These are phyloP conservation scores for Epinephelus fuscoguttatus DNA, from an alignment of 2,113 vertebrate species.

Conservation along the genomic window DNA sequence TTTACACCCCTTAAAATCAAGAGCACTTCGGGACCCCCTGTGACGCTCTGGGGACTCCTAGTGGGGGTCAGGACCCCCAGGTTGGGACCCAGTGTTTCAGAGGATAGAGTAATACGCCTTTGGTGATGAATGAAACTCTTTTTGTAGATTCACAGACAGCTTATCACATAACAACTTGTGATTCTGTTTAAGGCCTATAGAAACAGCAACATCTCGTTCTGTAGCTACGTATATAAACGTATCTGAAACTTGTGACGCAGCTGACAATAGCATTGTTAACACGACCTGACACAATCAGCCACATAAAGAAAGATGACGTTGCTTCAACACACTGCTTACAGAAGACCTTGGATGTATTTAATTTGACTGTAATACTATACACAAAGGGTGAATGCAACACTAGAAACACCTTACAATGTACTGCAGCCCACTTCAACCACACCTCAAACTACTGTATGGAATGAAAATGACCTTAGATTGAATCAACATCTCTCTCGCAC, in stretches of 20 bases:
- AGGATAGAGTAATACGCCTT: constrained; percentile 4
- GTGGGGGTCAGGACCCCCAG: too few species aligned
- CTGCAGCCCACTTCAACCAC: neutral
- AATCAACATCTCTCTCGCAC: neutral
- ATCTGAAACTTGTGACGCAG: constrained; percentile 15
- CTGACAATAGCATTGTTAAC: constrained; percentile 29
- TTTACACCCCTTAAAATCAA: too few species aligned
- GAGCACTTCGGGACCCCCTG: too few species aligned
- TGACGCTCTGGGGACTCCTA: too few species aligned
- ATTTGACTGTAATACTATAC: neutral
- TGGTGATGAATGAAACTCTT: neutral
- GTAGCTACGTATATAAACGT: constrained; percentile 4
- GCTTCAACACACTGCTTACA: constrained; percentile 13
- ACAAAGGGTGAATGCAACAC: neutral
- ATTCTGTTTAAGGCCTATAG: neutral
- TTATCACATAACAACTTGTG: neutral
- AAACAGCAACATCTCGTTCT: neutral
- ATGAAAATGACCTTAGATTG: neutral
- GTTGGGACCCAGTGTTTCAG: too few species aligned
- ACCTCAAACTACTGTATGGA: neutral
- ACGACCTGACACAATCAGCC: neutral
- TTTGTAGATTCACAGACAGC: constrained; percentile 9
- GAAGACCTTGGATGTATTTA: neutral
- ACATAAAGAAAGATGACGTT: neutral
- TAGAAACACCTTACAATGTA: too few species aligned